Evolutionary conservation across 2,113 vertebrate genomes (phyloP), one percentile per base, ranked within the genome.

Genomic region (Ceratotherium simum): DNA sequence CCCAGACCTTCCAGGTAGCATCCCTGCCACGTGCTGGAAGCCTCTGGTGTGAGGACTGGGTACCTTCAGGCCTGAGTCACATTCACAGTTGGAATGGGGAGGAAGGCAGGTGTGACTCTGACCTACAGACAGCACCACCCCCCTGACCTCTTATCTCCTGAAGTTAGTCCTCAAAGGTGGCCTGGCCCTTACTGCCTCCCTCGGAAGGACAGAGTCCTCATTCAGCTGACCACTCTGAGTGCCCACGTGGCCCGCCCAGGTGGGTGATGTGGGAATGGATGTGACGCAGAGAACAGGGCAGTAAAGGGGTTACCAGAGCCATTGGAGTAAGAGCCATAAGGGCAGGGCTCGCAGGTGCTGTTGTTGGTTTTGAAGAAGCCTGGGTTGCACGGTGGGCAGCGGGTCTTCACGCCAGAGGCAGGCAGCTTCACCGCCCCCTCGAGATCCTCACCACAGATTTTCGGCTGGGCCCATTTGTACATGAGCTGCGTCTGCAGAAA

Each of bases 391-490:
- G 99, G 99, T 0, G 99, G 99, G 84, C 99, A 99, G 1, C 14
- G 96, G 65, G 98, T 99, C 97, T 99, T 99, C 95, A 98, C 64
- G 0, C 99, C 99, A 0, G 99, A 99, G 0, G 98, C 98, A 0
- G 99, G 99, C 96, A 99, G 98, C 48, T 75, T 96, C 70, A 98
- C 98, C 0, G 99, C 99, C 14, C 98, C 98, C 0, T 99, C 91
- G 0, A 98, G 96, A 12, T 98, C 99, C 95, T 99, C 99, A 0
- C 98, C 98, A 97, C 99, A 99, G 98, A 99, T 99, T 96, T 99
- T 99, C 0, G 99, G 99, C 87, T 99, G 99, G 14, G 99, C 99
- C 99, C 99, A 99, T 95, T 99, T 99, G 98, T 99, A 99, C 99
- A 99, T 99, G 90, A 99, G 98, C 98, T 99, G 99, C 0, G 99